Base-by-base conservation (phyloP, 64 coral and sea anemone genomes). In the Stichodactyla mertensii region DNA sequence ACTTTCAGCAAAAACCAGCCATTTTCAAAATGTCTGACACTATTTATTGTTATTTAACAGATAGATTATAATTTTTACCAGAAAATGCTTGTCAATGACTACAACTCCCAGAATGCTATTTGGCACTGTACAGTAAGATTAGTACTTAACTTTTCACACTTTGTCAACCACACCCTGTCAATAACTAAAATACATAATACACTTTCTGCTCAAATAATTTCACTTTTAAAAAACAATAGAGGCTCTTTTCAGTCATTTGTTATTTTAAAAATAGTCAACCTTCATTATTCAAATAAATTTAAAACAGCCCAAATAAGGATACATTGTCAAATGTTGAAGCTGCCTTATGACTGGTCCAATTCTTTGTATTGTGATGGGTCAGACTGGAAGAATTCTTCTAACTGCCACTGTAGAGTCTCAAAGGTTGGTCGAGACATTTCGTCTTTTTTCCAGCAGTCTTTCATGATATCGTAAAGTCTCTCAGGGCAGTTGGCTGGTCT, bases 311-410 rank as follows among this genome's bases (percentile, higher is more conserved):
- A 27, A 74, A 31, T 71, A 74, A 74, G 69, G 69, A 74, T 74
- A 74, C 69, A 74, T 27, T 26, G 56, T 11, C 11, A 27, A 12
- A 74, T 22, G 6, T 20, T n/a, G 8, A 31, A 9, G 24, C 0
- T 74, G 9, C 24, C 27, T 74, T 74, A 81, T 61, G 87, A 91
- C 54, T 97, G 87, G 36, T 77, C 88, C 67, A 97, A 58, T 86
- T 97, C 95, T 91, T 97, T 97, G 59, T 97, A 97, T 62, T 97
- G 95, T 52, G 89, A 74, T 64, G 80, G 59, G 90, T 97, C 95
- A 11, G 71, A 52, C 51, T 88, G 88, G 64, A 88, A 97, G 82
- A 93, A 97, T 24, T 97, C 95, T 20, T 97, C 95, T 20, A 97
- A 64, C 53, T 93, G 91, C 95, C 95, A 97, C 20, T 90, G 86